These are phyloP conservation scores for Sebastiscus albofasciatus DNA, from an alignment of 2,797 vertebrate genomes.

Conservation along the genomic window DNA sequence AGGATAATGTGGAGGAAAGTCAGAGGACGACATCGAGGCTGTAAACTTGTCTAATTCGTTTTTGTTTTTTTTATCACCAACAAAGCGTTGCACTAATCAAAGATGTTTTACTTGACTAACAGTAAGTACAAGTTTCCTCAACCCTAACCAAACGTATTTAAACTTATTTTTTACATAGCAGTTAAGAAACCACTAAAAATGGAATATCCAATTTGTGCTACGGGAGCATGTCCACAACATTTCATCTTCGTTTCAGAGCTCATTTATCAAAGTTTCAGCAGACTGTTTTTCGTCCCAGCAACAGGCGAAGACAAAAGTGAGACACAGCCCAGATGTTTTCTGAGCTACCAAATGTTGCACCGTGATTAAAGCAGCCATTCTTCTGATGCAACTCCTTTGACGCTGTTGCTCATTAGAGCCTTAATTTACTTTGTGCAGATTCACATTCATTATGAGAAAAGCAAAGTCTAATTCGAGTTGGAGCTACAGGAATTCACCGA, in stretches of 20 bases:
- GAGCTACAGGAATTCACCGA: neutral
- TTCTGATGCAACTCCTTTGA: neutral
- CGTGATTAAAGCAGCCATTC: neutral
- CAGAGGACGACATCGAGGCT: neutral
- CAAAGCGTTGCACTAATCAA: neutral
- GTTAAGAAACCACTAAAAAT: neutral
- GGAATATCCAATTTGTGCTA: neutral
- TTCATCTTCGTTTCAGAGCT: neutral
- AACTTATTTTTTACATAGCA: neutral
- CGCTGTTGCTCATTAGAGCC: conserved; percentile 1
- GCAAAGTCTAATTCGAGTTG: neutral
- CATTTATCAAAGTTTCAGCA: neutral
- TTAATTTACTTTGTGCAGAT: neutral
- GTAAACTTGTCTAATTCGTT: neutral
- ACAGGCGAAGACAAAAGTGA: neutral
- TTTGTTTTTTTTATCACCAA: neutral
- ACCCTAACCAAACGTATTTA: neutral
- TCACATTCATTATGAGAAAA: conserved; percentile 9
- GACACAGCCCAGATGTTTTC: conserved; percentile 3
- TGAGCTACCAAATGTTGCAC: neutral
- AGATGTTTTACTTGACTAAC: neutral
- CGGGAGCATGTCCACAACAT: neutral
- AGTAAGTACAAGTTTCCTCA: neutral
- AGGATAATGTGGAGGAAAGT: neutral
- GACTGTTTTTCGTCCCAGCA: neutral